Base-by-base conservation (phyloP, 2,888 invertebrate species). In the Onthophagus sagittarius region DNA sequence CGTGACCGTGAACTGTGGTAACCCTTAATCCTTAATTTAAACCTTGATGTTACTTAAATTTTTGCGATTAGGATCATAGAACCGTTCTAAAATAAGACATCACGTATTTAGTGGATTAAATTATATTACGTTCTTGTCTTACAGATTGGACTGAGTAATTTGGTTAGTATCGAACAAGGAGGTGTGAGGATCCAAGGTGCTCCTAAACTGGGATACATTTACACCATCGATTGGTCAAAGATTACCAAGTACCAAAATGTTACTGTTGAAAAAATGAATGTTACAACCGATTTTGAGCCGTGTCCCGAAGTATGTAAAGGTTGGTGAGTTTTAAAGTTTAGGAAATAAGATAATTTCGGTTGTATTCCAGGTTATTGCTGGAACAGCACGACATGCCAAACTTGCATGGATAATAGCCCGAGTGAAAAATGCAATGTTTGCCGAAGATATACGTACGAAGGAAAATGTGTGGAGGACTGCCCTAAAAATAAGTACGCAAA, bases 161-260 rank as follows among this genome's bases (percentile, higher is more conserved):
- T 97, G 65, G 86, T 90, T 0, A 89, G 91, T 78, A 94, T 98
- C 76, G 90, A 92, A 76, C 88, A 93, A 73, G 98, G 98, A 0
- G 92, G 92, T 3, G 93, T 97, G 0, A 89, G 93, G 23, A 89
- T 98, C 64, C 91, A 92, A 81, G 90, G 90, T 74, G 93, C 94
- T 81, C 90, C 91, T 0, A 88, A 90, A 62, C 88, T 97, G 0
- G 98, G 98, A 83, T 94, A 91, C 82, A 87, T 92, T 0, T 87
- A 92, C 72, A 91, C 91, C 0, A 85, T 94, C 13, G 87, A 93
- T 81, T 94, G 94, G 94, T 82, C 83, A 5, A 77, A 78, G n/a
- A 88, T 92, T 75, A 32, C 75, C 63, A 15, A 53, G 11, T 11
- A 53, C 6, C 39, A 67, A 67, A 67, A 67, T 31, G 15, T 67